Conservation (phyloP, 1,140 invertebrate species). For the Cydia amplana region DNA sequence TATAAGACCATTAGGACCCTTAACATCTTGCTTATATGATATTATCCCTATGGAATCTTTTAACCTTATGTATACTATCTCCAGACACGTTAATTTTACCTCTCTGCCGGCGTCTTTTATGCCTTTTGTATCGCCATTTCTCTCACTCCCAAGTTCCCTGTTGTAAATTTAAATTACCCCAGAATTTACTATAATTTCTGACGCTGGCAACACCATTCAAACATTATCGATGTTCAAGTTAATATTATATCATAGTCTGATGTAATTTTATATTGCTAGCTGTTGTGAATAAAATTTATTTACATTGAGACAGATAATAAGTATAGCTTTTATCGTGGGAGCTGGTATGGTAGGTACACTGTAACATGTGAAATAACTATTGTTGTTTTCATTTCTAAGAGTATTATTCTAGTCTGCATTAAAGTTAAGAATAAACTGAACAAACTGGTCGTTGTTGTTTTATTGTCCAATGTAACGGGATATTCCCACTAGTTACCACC, state of each 20-base stretch:
- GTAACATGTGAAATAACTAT: constrained; percentile 78
- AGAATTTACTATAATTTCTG: constrained; percentile 4
- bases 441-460: constrained; percentile 61
- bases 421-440: constrained; percentile 79
- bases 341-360: constrained; percentile 76
- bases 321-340: constrained; percentile 75
- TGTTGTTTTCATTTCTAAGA: constrained; percentile 81
- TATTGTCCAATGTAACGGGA: constrained; percentile 43
- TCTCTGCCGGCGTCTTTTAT: constrained; percentile 11
- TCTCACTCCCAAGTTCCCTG: constrained; percentile 1
- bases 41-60: constrained; percentile 3
- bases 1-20: constrained; percentile 28
- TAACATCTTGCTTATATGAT: constrained; percentile 11
- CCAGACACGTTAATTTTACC: constrained; percentile 21
- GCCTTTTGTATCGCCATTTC: constrained; percentile 5
- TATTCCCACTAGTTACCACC: too few relatives aligned
- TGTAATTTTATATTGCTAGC: constrained; percentile 79
- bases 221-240: constrained; percentile 32
- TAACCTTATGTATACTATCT: constrained; percentile 10
- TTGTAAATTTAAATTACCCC: constrained; percentile 11
- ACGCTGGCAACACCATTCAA: constrained; percentile 26
- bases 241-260: constrained; percentile 43
- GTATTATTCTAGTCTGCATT: constrained; percentile 81
- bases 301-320: constrained; percentile 77
- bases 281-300: constrained; percentile 79